Evolutionary conservation across 2,113 vertebrate species (phyloP).

Genomic region (Malaclemys terrapin): DNA sequence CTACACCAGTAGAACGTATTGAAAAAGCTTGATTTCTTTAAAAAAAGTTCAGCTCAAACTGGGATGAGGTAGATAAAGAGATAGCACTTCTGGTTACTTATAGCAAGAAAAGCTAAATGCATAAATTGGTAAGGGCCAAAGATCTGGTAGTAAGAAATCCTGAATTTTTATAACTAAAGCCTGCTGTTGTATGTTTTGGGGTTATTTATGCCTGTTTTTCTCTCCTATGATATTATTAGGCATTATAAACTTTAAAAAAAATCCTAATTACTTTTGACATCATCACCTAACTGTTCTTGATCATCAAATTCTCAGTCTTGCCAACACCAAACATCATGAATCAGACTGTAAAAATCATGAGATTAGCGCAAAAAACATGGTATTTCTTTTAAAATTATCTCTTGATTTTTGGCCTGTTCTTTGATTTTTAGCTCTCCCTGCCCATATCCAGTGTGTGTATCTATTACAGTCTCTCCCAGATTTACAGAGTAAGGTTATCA

Average conservation of each 20-base stretch:
- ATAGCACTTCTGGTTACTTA: not conserved
- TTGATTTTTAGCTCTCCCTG: not conserved
- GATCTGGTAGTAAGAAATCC: not conserved
- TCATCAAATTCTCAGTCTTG: not conserved
- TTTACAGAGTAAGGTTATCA: not conserved
- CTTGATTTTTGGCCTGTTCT: not conserved
- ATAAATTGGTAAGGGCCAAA: not conserved
- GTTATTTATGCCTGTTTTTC: not conserved
- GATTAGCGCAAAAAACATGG: not conserved
- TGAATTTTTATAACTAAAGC: not conserved
- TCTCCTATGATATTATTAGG: not conserved
- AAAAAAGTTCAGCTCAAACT: not conserved
- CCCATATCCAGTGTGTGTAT: not conserved
- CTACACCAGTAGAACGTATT: not conserved
- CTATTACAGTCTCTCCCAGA: not conserved
- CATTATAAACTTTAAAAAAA: not conserved
- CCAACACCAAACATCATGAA: not conserved
- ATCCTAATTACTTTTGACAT: not conserved
- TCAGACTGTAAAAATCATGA: not conserved
- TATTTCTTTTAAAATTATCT: not conserved
- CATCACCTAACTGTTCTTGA: not conserved
- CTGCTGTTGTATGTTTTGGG: not conserved
- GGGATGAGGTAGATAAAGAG: not conserved
- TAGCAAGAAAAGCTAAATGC: not conserved
- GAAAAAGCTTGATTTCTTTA: not conserved